Evolutionary conservation across 1,140 invertebrate species (phyloP), one percentile per base, ranked within the genome.

Genomic region (Araneus ventricosus): DNA sequence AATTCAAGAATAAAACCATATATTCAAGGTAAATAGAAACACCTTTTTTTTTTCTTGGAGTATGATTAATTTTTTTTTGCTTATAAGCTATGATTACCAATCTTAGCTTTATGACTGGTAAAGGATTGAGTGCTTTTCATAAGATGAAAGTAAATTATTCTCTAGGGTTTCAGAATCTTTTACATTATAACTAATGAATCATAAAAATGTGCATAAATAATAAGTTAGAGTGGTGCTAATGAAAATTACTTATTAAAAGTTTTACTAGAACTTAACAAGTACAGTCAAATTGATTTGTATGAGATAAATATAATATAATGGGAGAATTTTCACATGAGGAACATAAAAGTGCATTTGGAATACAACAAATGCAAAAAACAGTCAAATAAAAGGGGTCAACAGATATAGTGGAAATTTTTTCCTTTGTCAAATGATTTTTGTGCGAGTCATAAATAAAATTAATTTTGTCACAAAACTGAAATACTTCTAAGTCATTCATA

Each of bases 151-250:
- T 52, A 52, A 52, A 52, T 14, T 14, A 14, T 52, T 52, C 14
- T 14, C 45, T 52, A 52, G 45, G 45, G 45, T 52, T 52, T 52
- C 45, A 52, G 10, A 52, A 67, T 30, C 27, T 24, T 22, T 59
- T 17, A 22, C 27, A 30, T 67, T 67, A 67, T 27, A 67, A 67
- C 3, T n/a, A 67, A 30, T 30, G 63, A 67, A 67, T 67, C n/a
- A 30, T 14, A n/a, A 67, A 67, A n/a, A 67, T 67, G n/a, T 67
- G 63, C 63, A 63, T 63, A 67, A n/a, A 67, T n/a, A 67, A 67
- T n/a, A 67, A 67, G 27, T 67, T 67, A 67, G 27, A 27, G 63
- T n/a, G 24, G 63, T 67, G 27, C 63, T 67, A 67, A 14, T 67
- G 27, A 67, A 67, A 27, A 67, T 67, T 61, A 61, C 57, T 61